Conservation (phyloP, 37 sponge, comb jelly and placozoan genomes). For the Cladorhizidae sp. region DNA sequence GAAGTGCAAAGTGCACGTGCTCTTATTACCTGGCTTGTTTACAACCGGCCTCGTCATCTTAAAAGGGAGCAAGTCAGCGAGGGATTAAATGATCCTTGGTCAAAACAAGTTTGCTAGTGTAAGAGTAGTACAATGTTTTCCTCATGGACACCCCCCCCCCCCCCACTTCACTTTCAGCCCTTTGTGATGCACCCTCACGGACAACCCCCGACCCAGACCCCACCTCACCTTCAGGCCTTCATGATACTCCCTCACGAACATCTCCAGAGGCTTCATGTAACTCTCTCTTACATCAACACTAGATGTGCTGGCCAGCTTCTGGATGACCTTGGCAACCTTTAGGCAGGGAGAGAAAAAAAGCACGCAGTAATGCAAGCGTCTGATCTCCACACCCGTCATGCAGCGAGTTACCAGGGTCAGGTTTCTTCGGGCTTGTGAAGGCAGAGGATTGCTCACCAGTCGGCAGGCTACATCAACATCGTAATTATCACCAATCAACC, state of each 20-base stretch:
- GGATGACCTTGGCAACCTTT: conserved; percentile 79
- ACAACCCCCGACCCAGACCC: neutral
- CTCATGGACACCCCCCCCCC: too few relatives aligned
- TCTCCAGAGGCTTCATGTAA: conserved; percentile 79
- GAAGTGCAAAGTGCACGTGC: too few relatives aligned
- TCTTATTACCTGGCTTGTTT: too few relatives aligned
- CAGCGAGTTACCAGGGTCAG: conserved; percentile 72
- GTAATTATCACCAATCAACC: neutral
- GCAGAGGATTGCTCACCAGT: conserved; percentile 51
- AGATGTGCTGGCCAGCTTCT: conserved; percentile 79
- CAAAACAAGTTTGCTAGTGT: too few relatives aligned
- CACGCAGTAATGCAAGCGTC: too few relatives aligned
- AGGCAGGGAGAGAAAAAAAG: neutral
- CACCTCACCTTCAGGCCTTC: conserved; percentile 72
- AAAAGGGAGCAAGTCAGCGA: too few relatives aligned
- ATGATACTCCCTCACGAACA: conserved; percentile 68
- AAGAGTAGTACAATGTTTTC: too few relatives aligned
- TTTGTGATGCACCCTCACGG: too few relatives aligned
- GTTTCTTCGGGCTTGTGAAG: conserved; percentile 55
- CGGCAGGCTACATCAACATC: conserved; percentile 44
- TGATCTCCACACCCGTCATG: too few relatives aligned
- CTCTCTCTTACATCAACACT: conserved; percentile 62
- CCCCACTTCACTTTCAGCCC: too few relatives aligned
- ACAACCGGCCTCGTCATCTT: too few relatives aligned
- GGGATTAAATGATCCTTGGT: too few relatives aligned